These are phyloP conservation scores for Cliona cf. orientalis DNA, from an alignment of 37 sponge, comb jelly and placozoan genomes.

Conservation along the genomic window DNA sequence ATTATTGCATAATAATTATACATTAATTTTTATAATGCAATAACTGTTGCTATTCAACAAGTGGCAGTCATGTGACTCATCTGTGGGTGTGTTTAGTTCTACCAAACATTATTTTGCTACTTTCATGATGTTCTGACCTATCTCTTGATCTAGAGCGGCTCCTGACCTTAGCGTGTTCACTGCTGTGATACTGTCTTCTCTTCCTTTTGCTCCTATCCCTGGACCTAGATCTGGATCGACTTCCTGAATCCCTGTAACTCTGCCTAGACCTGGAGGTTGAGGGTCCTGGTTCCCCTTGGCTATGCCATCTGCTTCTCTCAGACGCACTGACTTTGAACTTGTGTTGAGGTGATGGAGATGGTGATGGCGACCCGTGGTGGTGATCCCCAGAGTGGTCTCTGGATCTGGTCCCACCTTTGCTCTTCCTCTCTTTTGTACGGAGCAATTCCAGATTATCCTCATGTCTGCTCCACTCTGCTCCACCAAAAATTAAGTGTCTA, in stretches of 20 bases:
- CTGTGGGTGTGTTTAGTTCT: too few species aligned
- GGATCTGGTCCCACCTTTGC: neutral
- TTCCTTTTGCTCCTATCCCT: neutral
- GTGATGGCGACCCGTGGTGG: neutral
- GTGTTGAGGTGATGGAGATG: neutral
- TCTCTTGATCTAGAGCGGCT: neutral
- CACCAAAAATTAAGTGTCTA: neutral
- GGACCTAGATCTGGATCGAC: neutral
- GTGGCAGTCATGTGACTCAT: too few species aligned
- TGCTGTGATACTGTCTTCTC: neutral
- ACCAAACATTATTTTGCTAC: too few species aligned
- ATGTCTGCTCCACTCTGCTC: neutral
- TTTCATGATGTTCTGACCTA: neutral
- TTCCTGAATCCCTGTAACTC: neutral
- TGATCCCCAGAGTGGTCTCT: neutral
- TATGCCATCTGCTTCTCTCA: neutral
- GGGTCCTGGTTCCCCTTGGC: neutral
- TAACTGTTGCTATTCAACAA: too few species aligned
- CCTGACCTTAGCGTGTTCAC: neutral
- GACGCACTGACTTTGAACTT: too few species aligned
- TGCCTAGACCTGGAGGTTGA: conserved; percentile 4
- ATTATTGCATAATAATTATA: too few species aligned
- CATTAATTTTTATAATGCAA: too few species aligned
- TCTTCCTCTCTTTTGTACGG: neutral
- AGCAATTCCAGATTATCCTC: neutral